A percentile compares a stretch with the other conserved stretches of the same genome.
Conservation (phyloP, 37 sponge, comb jelly and placozoan species). For the Aphrocallistes beatrix region DNA sequence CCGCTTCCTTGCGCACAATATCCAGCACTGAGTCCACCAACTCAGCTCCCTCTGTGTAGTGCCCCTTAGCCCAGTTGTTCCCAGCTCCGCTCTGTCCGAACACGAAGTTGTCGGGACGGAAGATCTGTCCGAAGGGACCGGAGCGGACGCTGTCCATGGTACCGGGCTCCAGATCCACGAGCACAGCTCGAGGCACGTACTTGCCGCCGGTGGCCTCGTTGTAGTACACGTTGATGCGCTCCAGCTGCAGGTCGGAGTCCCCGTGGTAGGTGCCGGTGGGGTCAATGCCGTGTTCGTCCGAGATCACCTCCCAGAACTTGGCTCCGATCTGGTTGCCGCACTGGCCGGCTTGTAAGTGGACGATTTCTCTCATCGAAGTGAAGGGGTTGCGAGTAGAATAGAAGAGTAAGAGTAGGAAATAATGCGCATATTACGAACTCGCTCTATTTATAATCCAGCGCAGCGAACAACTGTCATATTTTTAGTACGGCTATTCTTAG, state of each 20-base stretch:
- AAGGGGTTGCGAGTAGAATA: too few relatives aligned
- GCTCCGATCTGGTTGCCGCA: slow-evolving; percentile 99
- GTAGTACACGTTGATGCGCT: slow-evolving; percentile 99
- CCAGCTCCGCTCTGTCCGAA: slow-evolving; percentile 97
- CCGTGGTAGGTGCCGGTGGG: slow-evolving; percentile 99
- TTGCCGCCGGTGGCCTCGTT: slow-evolving; percentile 57
- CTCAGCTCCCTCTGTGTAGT: slow-evolving; percentile 78
- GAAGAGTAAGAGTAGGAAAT: background rate
- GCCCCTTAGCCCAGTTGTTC: slow-evolving; percentile 99
- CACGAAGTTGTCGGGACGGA: slow-evolving; percentile 99
- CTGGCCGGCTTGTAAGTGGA: slow-evolving; percentile 98
- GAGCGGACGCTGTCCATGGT: slow-evolving; percentile 85
- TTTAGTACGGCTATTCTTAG: too few relatives aligned
- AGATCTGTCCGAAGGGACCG: slow-evolving; percentile 98
- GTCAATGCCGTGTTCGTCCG: slow-evolving; percentile 98
- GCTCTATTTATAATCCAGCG: too few relatives aligned
- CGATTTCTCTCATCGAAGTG: slow-evolving; percentile 89
- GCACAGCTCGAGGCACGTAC: slow-evolving; percentile 64
- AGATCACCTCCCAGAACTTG: slow-evolving; percentile 84
- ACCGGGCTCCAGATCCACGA: slow-evolving; percentile 66
- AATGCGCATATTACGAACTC: background rate
- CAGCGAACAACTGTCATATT: too few relatives aligned
- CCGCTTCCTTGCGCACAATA: slow-evolving; percentile 97
- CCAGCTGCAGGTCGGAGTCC: slow-evolving; percentile 97
- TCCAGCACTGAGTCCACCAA: slow-evolving; percentile 98